Base-by-base conservation (phyloP, 2,888 invertebrate genomes). In the Cheilosia impressa region DNA sequence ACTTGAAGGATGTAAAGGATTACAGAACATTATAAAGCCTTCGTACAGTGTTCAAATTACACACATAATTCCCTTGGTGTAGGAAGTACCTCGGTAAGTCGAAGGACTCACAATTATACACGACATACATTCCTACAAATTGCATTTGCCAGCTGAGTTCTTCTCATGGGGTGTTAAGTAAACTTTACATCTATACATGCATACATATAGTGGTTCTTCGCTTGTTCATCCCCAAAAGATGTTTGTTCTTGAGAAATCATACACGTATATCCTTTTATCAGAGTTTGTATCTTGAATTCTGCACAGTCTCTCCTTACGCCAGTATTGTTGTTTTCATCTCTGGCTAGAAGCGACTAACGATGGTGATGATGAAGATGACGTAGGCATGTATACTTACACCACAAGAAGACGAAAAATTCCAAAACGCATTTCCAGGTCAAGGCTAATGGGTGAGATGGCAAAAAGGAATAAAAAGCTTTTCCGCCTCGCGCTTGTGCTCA, bases 381-480 rank as follows among this genome's bases (percentile, higher is more conserved):
- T 85, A 66, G 81, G 66, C 85, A 85, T 66, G 15, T 9, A 72
- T 52, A n/a, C n/a, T n/a, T n/a, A 72, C 50, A 55, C 45, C 60
- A 72, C 60, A 80, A 57, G 53, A 85, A 76, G 73, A 82, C 72
- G 72, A 87, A 63, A 45, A 58, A 87, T 78, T 73, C 75, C 87
- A 87, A 88, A 89, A 88, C 88, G 88, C 89, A 90, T 91, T 90
- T 92, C 80, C 91, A 91, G 91, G 91, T 92, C 91, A 91, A 91
- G 91, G 91, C 91, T 91, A 89, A 76, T 87, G 87, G 84, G 66
- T 68, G 71, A 31, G 31, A 47, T 45, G 10, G 17, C 5, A 3
- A 71, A 53, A 50, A 78, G 65, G 31, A 53, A 69, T 57, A 50
- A 50, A 47, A 80, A 71, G 57, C 73, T 87, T 80, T 77, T 38